Evolutionary conservation across 2,888 invertebrate species (phyloP), one percentile per base, ranked within the genome.

Genomic region (Ochropleura plecta): DNA sequence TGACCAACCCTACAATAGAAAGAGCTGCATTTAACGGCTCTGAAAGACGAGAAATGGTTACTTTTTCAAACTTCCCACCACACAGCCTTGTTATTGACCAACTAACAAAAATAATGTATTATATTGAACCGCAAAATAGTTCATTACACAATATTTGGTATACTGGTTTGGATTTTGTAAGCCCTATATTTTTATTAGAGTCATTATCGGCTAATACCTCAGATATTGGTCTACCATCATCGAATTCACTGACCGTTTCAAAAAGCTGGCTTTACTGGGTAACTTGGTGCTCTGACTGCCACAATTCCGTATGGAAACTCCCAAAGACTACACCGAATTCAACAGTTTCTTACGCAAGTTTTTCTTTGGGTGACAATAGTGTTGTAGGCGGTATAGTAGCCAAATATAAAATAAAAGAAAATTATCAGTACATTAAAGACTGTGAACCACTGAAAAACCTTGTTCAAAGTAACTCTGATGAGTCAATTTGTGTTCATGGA

Each of bases 331-430:
- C n/a, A 7, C 12, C n/a, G 4, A 7, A 14, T 14, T 44, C 12
- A 1, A 44, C 42, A n/a, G 7, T n/a, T 3, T 12, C 0, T 40
- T 7, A n/a, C 4, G 8, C 0, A n/a, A 7, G 1, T 44, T 44
- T 62, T n/a, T 14, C n/a, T n/a, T 62, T 62, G 6, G 10, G 42
- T 60, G 0, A 0, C 1, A 12, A n/a, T 62, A 62, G 12, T 12
- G 3, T 12, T 7, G 0, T 12, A 44, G 1, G 12, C 12, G 44
- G 62, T 44, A 14, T 62, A 3, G 12, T 7, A n/a, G 62, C n/a
- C 12, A 62, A 62, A 12, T 62, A 62, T 62, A 62, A 62, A 12
- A 62, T 62, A 12, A 62, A 62, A 62, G 62, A 62, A 12, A n/a
- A 44, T 12, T 62, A 62, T 44, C 62, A 62, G 44, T 3, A n/a